Conservation (phyloP, 2,888 invertebrate genomes). For the Ametastegia equiseti region DNA sequence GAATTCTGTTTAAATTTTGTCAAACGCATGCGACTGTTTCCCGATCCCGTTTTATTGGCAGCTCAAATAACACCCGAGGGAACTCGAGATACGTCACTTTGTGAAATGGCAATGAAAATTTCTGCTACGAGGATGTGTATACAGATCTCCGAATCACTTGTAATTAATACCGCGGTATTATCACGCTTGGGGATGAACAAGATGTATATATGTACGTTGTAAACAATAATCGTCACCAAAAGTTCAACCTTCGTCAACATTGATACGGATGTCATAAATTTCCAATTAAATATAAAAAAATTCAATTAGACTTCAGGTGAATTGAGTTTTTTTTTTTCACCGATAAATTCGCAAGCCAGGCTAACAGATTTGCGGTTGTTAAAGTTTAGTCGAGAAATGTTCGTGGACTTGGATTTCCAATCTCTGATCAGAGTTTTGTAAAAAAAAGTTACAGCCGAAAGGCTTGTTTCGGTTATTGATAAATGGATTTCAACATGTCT, state of each 20-base stretch:
- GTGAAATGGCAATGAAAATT: background rate
- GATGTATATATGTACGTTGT: background rate
- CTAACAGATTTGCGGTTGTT: too few relatives aligned
- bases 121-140: background rate
- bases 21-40: constrained; percentile 8
- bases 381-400: background rate
- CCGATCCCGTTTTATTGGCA: constrained; percentile 3
- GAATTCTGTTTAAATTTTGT: background rate
- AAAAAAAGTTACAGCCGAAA: too few relatives aligned
- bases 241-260: background rate
- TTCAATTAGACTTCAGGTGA: background rate
- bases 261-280: background rate
- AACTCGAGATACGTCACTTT: background rate
- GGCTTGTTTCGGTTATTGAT: background rate
- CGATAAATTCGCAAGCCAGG: too few relatives aligned
- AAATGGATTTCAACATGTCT: background rate
- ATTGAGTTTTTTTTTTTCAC: too few relatives aligned
- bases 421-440: too few relatives aligned
- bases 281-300: background rate
- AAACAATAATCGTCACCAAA: background rate
- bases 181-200: background rate
- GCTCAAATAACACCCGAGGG: background rate
- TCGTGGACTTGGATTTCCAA: too few relatives aligned
- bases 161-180: background rate
- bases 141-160: background rate